Conservation (phyloP, 2,113 vertebrate genomes). For the Cettia cetti region DNA sequence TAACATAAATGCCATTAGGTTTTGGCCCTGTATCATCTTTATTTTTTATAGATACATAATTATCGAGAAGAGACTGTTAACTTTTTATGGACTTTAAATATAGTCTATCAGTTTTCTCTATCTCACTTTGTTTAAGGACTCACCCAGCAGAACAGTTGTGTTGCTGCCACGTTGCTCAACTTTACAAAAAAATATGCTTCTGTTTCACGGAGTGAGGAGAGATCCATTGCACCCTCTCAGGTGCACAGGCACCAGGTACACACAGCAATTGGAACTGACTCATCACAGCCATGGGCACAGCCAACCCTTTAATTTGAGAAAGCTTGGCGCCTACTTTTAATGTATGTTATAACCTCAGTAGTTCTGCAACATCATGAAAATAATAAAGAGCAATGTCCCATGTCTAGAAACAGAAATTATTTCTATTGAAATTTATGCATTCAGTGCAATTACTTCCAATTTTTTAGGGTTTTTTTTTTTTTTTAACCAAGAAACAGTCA, state of each 20-base stretch:
- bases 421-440: not conserved
- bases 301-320: not conserved
- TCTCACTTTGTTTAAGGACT: not conserved
- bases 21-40: conserved; percentile 36
- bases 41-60: conserved; percentile 65
- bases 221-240: not conserved
- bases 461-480: not conserved
- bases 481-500: not conserved
- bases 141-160: not conserved
- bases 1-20: conserved; percentile 53
- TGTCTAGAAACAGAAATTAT: conserved; percentile 47
- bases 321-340: not conserved
- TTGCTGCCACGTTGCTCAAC: not conserved
- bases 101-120: not conserved
- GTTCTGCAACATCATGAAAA: conserved; percentile 48
- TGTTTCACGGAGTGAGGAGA: not conserved
- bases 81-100: conserved; percentile 60
- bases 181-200: not conserved
- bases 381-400: conserved; percentile 55
- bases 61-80: conserved; percentile 58
- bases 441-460: not conserved
- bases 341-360: conserved; percentile 8
- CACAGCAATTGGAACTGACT: not conserved
- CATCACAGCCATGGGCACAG: not conserved
- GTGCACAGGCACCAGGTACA: not conserved